Evolutionary conservation across 2,113 vertebrate species (phyloP).

Genomic region (Felis chaus): DNA sequence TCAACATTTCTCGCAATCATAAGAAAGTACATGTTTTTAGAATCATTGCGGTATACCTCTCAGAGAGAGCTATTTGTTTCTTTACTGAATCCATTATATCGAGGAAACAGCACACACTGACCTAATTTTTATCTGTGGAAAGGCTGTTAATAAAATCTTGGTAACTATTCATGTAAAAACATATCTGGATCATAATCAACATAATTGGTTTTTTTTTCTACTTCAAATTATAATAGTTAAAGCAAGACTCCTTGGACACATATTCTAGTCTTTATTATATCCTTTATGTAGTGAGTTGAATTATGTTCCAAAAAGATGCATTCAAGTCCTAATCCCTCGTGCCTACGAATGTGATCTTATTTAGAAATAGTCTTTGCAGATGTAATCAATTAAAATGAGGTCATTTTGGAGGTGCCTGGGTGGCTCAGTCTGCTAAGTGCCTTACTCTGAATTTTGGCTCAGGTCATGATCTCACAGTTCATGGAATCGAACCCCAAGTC

Average conservation of each 20-base stretch:
- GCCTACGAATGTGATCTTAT: background rate
- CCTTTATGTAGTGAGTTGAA: background rate
- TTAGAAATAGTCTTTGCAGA: background rate
- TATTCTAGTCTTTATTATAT: background rate
- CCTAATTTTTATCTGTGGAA: background rate
- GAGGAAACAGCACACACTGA: background rate
- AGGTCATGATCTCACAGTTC: no score
- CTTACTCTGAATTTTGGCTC: no score
- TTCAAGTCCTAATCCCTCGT: background rate
- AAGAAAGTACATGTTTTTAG: background rate
- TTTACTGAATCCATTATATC: background rate
- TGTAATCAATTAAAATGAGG: background rate
- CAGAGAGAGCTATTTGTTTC: background rate
- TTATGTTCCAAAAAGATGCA: background rate
- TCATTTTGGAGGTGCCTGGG: background rate
- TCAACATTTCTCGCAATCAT: background rate
- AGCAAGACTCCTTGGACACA: background rate
- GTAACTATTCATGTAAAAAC: background rate
- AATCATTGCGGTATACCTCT: background rate
- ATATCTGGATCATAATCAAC: background rate
- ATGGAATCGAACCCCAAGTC: no score
- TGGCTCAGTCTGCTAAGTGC: no score
- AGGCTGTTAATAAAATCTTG: background rate
- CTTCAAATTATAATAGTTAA: background rate
- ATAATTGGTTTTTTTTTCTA: background rate